Conservation (phyloP, 2,113 vertebrate species). For the Poeciliopsis turrubarensis region DNA sequence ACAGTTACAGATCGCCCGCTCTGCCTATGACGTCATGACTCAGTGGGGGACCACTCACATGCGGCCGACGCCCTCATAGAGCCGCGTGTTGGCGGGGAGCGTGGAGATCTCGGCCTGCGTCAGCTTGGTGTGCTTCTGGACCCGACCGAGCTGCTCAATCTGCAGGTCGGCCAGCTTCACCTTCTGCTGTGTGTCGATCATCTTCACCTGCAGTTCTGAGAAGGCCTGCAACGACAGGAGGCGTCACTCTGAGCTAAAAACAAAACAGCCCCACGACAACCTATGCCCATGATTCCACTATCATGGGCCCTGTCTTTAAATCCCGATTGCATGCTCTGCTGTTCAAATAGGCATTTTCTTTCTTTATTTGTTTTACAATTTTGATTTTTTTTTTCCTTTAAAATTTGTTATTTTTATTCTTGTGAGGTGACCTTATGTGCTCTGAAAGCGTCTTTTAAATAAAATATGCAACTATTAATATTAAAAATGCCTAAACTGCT, state of each 20-base stretch:
- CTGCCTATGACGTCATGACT: background rate
- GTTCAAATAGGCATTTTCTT: too few species aligned
- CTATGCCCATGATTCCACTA: too few species aligned
- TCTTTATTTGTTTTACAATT: too few species aligned
- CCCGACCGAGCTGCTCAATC: conserved; percentile 92
- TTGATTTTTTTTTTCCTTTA: too few species aligned
- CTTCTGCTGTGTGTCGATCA: conserved; percentile 97
- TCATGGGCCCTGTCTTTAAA: too few species aligned
- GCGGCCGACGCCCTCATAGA: conserved; percentile 95
- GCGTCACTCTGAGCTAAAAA: background rate
- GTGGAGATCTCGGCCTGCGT: conserved; percentile 88
- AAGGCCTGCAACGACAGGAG: conserved; percentile 83
- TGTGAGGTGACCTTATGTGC: too few species aligned
- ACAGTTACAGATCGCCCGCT: background rate
- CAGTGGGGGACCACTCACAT: conserved; percentile 85
- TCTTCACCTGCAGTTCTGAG: conserved; percentile 93
- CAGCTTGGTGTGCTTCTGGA: conserved; percentile 92
- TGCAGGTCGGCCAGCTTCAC: conserved; percentile 94
- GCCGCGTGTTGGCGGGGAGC: conserved; percentile 87
- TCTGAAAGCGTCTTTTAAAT: too few species aligned
- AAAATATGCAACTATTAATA: too few species aligned
- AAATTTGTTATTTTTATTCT: too few species aligned
- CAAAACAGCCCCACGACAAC: conserved; percentile 71
- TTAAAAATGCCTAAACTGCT: too few species aligned
- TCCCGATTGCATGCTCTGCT: too few species aligned